phyloP scores from a whole-genome alignment of 2,888 invertebrate genomes.

The Parapristionchus giblindavisi region DNA sequence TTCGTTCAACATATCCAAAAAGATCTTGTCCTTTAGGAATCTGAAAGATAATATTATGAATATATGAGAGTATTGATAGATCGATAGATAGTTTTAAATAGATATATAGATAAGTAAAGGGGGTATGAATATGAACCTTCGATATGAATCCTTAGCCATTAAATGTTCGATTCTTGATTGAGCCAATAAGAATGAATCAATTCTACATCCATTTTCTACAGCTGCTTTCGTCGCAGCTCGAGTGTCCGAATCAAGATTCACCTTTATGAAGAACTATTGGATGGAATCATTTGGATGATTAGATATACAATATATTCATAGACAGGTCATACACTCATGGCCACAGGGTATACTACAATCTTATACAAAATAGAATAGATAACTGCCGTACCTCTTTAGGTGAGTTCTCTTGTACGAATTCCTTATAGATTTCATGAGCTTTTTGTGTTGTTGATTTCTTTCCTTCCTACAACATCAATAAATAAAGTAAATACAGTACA shows the following conservation, averaged over 20 bases:
- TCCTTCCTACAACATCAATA: conserved; percentile 42
- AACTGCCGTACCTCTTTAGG: conserved; percentile 56
- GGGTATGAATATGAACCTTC: conserved; percentile 53
- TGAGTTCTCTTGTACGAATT: conserved; percentile 58
- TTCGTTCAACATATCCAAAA: conserved; percentile 46
- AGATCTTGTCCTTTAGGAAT: conserved; percentile 55
- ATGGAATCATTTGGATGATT: too few relatives aligned
- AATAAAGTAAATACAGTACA: too few relatives aligned
- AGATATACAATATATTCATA: too few relatives aligned
- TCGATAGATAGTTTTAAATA: too few relatives aligned
- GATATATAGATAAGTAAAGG: too few relatives aligned
- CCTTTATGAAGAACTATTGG: too few relatives aligned
- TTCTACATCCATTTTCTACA: conserved; percentile 54
- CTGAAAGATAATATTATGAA: conserved; percentile 45
- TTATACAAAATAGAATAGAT: not conserved
- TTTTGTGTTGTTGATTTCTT: conserved; percentile 56
- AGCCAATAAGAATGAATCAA: conserved; percentile 64
- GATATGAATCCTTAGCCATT: conserved; percentile 66
- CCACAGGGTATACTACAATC: not conserved
- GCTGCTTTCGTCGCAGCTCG: conserved; percentile 64
- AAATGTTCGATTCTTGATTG: conserved; percentile 63
- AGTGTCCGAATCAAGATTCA: conserved; percentile 66
- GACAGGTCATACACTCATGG: too few relatives aligned
- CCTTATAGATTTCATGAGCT: conserved; percentile 61
- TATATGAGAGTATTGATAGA: too few relatives aligned